phyloP scores from a whole-genome alignment of 2,797 vertebrate species.

The Dallia pectoralis region DNA sequence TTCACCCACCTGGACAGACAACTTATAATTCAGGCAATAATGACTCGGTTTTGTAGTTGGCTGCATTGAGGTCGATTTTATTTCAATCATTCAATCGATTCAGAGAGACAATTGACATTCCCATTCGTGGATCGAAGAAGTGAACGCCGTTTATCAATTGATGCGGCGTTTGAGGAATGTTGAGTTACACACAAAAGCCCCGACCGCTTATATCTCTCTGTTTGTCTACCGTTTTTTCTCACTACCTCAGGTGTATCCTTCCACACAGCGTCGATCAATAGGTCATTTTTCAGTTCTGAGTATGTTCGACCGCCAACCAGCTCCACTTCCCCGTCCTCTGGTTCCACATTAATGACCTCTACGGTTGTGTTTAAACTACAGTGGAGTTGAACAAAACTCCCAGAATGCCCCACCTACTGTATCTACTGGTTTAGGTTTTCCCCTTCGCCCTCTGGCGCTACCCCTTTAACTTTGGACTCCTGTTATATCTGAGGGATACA shows the following conservation, averaged over 20 bases:
- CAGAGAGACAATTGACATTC: neutral
- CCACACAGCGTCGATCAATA: slow-evolving; percentile 60
- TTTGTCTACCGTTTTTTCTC: neutral
- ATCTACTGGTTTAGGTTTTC: neutral
- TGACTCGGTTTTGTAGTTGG: neutral
- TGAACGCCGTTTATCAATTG: neutral
- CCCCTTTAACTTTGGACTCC: neutral
- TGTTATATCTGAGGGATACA: neutral
- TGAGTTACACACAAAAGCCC: neutral
- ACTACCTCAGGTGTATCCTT: slow-evolving; percentile 44
- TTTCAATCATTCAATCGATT: neutral
- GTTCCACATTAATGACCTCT: slow-evolving; percentile 1
- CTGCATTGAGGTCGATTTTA: neutral
- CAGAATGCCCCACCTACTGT: too few relatives aligned
- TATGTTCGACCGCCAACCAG: slow-evolving; percentile 42
- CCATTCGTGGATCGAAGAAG: neutral
- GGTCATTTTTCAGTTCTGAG: slow-evolving; percentile 59
- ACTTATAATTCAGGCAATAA: neutral
- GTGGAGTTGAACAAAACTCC: neutral
- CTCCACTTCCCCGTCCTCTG: slow-evolving; percentile 6
- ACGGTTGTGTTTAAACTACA: neutral
- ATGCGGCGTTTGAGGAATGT: neutral
- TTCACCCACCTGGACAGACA: too few relatives aligned
- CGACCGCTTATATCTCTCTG: neutral
- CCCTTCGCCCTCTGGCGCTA: neutral